Evolutionary conservation across 2,113 vertebrate genomes (phyloP), one percentile per base, ranked within the genome.

Genomic region (Syrrhaptes paradoxus): DNA sequence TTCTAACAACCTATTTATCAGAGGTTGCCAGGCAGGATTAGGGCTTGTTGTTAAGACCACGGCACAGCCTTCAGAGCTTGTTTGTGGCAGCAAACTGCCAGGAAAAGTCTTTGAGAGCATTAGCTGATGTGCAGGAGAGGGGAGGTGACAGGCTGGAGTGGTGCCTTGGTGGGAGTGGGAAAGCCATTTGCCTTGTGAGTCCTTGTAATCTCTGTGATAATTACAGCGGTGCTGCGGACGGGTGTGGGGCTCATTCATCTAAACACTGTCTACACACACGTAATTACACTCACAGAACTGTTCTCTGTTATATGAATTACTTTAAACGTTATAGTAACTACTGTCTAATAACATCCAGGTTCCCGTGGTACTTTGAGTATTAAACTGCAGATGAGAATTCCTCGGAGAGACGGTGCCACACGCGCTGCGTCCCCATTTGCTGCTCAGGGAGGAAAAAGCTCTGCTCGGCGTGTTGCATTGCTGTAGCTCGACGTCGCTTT

Each of bases 1-100:
- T 87, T 75, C 67, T 52, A 45, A 76, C 51, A 74, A 43, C 38
- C 75, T 76, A 67, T 79, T 93, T 68, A 83, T 87, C 95, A 75
- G 48, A 63, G 38, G 38, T 11, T 87, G 61, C 74, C 81, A 85
- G 74, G 66, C 70, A 79, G 92, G 62, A 82, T 87, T 72, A 82
- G 70, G 34, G 62, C 36, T 76, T 34, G 31, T 63, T 55, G 26
- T 65, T 72, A 24, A 78, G 36, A 48, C 24, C 24, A 13, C 2
- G 0, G 55, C 57, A 74, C 46, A 55, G 72, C 20, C 20, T 80
- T 88, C 76, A n/a, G 84, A 93, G 68, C 51, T 87, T 29, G 28
- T 58, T 77, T 62, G 59, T 36, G 55, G 43, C 65, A 77, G 68
- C 55, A 5, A 7, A 21, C 46, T 62, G n/a, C 73, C 57, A 55